These are phyloP conservation scores for Aleadryas rufinucha DNA, from an alignment of 2,113 vertebrate species.

Conservation along the genomic window DNA sequence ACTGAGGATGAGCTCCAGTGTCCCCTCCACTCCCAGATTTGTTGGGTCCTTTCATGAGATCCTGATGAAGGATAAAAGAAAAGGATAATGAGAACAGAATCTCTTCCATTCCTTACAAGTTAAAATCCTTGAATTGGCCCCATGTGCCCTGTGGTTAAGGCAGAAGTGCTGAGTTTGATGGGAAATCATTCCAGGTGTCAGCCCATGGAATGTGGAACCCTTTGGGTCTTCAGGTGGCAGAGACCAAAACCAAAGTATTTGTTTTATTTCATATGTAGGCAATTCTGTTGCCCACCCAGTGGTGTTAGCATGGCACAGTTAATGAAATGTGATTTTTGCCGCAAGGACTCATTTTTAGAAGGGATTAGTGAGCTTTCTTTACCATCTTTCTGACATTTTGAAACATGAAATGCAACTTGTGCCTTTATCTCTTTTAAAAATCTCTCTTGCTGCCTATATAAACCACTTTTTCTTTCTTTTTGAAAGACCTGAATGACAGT, in stretches of 20 bases:
- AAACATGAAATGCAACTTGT: background rate
- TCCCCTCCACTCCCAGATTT: background rate
- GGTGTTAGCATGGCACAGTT: background rate
- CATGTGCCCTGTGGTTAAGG: background rate
- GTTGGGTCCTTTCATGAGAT: fast-evolving
- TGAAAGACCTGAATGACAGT: constrained; percentile 44
- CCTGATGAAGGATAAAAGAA: background rate
- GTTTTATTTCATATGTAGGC: background rate
- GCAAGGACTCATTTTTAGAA: background rate
- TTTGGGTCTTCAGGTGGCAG: background rate
- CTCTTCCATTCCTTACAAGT: background rate
- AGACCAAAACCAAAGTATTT: background rate
- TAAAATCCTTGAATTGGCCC: background rate
- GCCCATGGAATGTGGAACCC: background rate
- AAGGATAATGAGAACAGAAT: background rate
- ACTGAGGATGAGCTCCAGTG: background rate
- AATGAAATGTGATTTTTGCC: background rate
- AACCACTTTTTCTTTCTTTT: constrained; percentile 44
- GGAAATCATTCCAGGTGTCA: background rate
- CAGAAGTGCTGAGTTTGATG: background rate
- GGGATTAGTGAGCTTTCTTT: background rate
- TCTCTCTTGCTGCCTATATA: background rate
- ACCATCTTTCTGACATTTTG: background rate
- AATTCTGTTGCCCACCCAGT: background rate
- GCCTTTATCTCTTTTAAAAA: background rate